Conservation (phyloP, 2,113 vertebrate genomes). For the Dasyprocta punctata region DNA sequence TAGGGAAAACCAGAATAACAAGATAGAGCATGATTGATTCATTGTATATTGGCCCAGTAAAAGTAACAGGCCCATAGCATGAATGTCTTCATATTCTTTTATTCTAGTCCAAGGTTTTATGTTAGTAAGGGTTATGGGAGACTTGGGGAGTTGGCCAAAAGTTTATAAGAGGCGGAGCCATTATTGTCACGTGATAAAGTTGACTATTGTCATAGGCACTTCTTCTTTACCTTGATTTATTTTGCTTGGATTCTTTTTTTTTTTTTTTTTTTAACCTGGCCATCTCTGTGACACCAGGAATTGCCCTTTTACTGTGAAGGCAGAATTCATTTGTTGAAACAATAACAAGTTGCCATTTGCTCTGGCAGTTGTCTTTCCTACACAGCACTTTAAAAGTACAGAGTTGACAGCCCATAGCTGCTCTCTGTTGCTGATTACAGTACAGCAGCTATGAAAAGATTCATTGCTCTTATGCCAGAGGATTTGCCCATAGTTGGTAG, state of each 20-base stretch:
- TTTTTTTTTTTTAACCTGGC: not conserved
- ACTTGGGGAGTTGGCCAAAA: not conserved
- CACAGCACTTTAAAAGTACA: conserved; percentile 38
- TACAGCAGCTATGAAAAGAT: conserved; percentile 24
- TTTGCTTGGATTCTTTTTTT: conserved; percentile 27
- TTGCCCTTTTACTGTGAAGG: not conserved
- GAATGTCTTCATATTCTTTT: conserved; percentile 30
- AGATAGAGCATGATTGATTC: not conserved
- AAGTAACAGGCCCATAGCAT: not conserved
- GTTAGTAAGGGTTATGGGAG: not conserved
- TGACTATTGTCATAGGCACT: conserved; percentile 41
- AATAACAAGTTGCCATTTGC: conserved; percentile 51
- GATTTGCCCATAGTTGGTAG: not conserved
- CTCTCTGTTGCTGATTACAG: conserved; percentile 24
- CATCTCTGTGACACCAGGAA: conserved; percentile 15
- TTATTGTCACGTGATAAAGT: not conserved
- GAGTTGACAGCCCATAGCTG: not conserved
- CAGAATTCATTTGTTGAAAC: conserved; percentile 43
- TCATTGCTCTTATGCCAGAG: conserved; percentile 31
- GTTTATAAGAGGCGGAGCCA: not conserved
- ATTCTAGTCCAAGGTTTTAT: not conserved
- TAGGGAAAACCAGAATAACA: conserved; percentile 28
- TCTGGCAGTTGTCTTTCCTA: conserved; percentile 39
- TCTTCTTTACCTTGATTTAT: conserved; percentile 29
- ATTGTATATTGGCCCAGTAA: not conserved